Evolutionary conservation across 2,797 vertebrate genomes (phyloP).

Genomic region (Alcedo atthis): DNA sequence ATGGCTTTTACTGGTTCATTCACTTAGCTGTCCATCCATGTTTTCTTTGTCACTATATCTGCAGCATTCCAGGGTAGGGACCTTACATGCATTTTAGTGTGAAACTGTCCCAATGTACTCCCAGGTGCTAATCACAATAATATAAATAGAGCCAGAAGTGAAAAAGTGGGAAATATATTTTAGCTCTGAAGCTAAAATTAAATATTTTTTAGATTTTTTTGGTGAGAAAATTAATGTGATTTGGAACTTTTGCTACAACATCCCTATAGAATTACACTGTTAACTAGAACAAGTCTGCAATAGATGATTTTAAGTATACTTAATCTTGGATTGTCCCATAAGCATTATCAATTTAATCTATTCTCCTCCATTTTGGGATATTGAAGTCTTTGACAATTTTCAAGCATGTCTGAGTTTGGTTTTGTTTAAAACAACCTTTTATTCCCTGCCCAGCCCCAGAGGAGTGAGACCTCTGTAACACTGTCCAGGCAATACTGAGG

Average conservation of each 20-base stretch:
- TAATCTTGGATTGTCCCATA: neutral
- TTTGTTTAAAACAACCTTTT: neutral
- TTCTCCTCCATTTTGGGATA: neutral
- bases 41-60: neutral
- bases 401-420: neutral
- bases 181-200: neutral
- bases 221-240: neutral
- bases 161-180: neutral
- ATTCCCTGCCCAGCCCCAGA: neutral
- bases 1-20: neutral
- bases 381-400: neutral
- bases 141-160: neutral
- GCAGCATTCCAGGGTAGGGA: neutral
- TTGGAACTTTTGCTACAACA: neutral
- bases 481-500: neutral
- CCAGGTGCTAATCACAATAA: neutral
- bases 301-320: neutral
- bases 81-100: neutral
- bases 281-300: neutral
- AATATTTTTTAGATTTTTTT: neutral
- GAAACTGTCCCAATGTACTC: neutral
- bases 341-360: neutral
- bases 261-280: neutral
- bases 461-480: neutral
- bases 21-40: neutral